phyloP scores from a whole-genome alignment of 2,888 invertebrate species.

The Micoletzkya japonica region DNA sequence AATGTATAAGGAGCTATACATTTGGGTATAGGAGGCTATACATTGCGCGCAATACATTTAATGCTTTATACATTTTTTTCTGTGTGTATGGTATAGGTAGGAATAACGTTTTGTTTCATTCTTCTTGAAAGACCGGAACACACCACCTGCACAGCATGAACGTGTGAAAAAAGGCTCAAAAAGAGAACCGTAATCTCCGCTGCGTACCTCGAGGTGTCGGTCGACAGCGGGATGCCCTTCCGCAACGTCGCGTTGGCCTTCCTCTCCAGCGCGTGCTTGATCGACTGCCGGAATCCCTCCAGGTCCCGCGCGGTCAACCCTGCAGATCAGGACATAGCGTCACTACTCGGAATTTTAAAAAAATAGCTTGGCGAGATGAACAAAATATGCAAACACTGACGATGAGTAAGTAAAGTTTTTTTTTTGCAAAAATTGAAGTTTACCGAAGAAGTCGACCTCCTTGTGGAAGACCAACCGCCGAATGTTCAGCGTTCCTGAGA shows the following conservation, averaged over 20 bases:
- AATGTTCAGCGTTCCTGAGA: conserved; percentile 38
- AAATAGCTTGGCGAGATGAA: background rate
- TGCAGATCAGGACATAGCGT: background rate
- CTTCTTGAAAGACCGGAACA: too few relatives aligned
- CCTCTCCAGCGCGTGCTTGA: conserved; percentile 36
- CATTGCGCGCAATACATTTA: too few relatives aligned
- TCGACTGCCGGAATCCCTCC: conserved; percentile 41
- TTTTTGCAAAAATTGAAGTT: background rate
- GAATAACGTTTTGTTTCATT: too few relatives aligned
- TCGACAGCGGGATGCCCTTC: conserved; percentile 42
- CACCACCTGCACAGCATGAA: too few relatives aligned
- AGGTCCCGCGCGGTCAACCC: conserved; percentile 36
- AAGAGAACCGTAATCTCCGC: too few relatives aligned
- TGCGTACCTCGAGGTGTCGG: conserved; percentile 37
- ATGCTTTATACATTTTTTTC: too few relatives aligned
- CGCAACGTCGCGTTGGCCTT: conserved; percentile 39
- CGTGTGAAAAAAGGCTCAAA: too few relatives aligned
- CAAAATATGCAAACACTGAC: background rate
- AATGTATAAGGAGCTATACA: too few relatives aligned
- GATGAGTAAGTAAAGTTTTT: background rate
- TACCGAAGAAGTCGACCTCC: conserved; percentile 45
- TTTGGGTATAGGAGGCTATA: too few relatives aligned
- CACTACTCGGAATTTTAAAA: background rate
- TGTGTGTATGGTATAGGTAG: too few relatives aligned
- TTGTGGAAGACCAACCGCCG: conserved; percentile 35